Conservation (phyloP, 2,888 invertebrate genomes). For the Hirtodrosophila confusa region DNA sequence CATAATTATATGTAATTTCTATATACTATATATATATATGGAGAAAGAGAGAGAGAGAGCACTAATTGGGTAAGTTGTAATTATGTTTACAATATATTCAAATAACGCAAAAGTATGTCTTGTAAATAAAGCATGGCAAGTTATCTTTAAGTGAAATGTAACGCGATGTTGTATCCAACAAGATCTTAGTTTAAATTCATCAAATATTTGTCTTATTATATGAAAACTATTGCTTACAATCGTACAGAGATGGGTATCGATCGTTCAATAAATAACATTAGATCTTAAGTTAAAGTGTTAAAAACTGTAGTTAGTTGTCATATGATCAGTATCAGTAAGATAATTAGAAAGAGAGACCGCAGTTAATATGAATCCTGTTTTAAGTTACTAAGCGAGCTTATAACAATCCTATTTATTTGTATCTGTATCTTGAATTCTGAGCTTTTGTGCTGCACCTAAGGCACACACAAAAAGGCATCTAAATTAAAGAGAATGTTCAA, state of each 20-base stretch:
- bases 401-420: slow-evolving; percentile 58
- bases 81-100: slow-evolving; percentile 37
- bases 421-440: slow-evolving; percentile 47
- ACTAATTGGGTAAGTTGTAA: slow-evolving; percentile 23
- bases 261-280: slow-evolving; percentile 55
- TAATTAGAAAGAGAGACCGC: slow-evolving; percentile 47
- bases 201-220: slow-evolving; percentile 32
- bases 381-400: slow-evolving; percentile 73
- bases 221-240: slow-evolving; percentile 30
- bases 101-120: slow-evolving; percentile 15
- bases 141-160: slow-evolving; percentile 36
- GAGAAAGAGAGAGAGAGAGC: slow-evolving; percentile 39
- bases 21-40: slow-evolving; percentile 20
- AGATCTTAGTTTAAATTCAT: slow-evolving; percentile 34
- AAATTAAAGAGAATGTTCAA: slow-evolving; percentile 79
- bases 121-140: slow-evolving; percentile 35
- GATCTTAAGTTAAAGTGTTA: slow-evolving; percentile 50
- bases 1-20: slow-evolving; percentile 15
- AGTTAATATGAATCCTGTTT: slow-evolving; percentile 61
- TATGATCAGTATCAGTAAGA: slow-evolving; percentile 40
- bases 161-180: slow-evolving; percentile 38
- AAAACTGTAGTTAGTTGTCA: slow-evolving; percentile 61
- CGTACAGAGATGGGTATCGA: slow-evolving; percentile 25
- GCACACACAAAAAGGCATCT: slow-evolving; percentile 75
- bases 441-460: slow-evolving; percentile 60